phyloP scores from a whole-genome alignment of 2,113 vertebrate species.

The Hydropotes inermis region DNA sequence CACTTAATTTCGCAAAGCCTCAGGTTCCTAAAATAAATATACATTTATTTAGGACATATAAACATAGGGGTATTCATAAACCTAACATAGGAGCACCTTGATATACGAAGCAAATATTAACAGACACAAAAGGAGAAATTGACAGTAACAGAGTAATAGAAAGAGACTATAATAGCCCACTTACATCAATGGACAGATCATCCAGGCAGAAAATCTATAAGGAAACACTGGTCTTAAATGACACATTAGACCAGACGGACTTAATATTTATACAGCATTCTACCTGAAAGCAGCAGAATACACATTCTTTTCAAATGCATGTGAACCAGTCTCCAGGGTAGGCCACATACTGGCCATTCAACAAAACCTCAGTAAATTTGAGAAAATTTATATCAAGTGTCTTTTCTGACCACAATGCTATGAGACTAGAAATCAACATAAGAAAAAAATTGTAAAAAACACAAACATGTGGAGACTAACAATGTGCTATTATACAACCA shows the following conservation, averaged over 20 bases:
- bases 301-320: background rate
- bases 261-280: background rate
- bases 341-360: background rate
- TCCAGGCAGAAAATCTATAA: background rate
- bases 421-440: background rate
- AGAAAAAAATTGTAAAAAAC: background rate
- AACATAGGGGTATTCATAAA: background rate
- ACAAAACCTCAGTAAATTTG: background rate
- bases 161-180: too few relatives aligned
- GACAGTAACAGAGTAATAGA: background rate
- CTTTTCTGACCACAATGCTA: background rate
- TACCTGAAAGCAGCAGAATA: background rate
- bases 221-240: background rate
- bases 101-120: background rate
- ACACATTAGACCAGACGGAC: background rate
- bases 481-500: background rate
- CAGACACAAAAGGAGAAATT: background rate
- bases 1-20: background rate
- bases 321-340: background rate
- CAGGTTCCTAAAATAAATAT: background rate
- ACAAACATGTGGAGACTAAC: background rate
- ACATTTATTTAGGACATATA: background rate
- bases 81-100: background rate
- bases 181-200: background rate
- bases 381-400: background rate